A percentile compares a stretch with the other conserved stretches of the same genome.
These are phyloP conservation scores for Drosophila koepferae DNA, from an alignment of 2,888 invertebrate species.

Conservation along the genomic window DNA sequence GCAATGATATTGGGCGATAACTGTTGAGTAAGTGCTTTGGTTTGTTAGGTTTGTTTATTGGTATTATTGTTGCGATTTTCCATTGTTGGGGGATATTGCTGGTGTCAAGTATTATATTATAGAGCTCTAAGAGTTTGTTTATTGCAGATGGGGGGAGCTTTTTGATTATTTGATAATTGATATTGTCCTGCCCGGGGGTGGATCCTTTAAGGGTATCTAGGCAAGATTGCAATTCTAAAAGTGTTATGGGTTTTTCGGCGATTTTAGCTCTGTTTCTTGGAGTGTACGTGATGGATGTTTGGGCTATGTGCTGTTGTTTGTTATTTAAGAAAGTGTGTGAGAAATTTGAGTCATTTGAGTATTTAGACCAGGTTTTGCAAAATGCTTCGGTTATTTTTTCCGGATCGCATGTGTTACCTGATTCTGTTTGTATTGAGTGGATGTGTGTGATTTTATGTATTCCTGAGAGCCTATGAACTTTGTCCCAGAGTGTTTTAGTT, in stretches of 20 bases:
- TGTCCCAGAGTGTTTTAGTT: neutral
- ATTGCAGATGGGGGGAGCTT: neutral
- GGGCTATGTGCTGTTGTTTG: neutral
- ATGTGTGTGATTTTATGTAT: neutral
- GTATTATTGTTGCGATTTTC: neutral
- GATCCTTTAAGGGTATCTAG: neutral
- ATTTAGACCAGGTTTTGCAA: neutral
- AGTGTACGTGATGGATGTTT: neutral
- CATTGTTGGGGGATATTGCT: no score
- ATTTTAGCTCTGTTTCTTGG: no score
- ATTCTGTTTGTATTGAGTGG: neutral
- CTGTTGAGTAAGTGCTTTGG: no score
- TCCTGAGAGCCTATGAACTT: neutral
- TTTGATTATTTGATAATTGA: slow-evolving; percentile 1
- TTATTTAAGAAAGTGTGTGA: neutral
- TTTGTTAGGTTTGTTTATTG: neutral
- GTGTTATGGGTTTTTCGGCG: neutral
- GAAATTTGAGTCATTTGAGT: neutral
- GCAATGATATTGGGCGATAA: no score
- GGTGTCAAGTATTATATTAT: no score
- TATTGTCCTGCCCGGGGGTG: neutral
- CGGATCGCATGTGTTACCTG: neutral
- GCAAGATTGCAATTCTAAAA: neutral
- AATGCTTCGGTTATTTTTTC: neutral
- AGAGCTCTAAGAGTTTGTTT: no score